Evolutionary conservation across 2,113 vertebrate species (phyloP).

Genomic region (Terrapene triunguis): DNA sequence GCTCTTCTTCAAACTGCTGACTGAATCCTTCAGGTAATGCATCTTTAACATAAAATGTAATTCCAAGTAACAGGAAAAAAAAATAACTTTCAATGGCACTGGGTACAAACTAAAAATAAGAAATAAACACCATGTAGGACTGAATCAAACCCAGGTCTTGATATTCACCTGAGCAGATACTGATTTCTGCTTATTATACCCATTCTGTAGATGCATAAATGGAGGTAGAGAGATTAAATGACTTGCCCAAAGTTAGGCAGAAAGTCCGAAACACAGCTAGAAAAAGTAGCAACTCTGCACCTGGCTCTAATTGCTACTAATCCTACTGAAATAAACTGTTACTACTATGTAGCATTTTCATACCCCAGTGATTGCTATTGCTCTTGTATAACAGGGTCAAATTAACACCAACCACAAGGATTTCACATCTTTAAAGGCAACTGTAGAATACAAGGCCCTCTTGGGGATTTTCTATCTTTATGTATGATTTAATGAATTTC

Average conservation of each 20-base stretch:
- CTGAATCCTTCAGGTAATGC: constrained; percentile 96
- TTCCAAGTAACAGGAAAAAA: rapidly evolving
- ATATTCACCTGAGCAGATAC: not conserved
- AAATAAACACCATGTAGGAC: not conserved
- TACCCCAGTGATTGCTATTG: rapidly evolving
- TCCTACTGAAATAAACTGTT: not conserved
- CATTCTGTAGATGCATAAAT: not conserved
- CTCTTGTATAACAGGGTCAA: not conserved
- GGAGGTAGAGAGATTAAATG: not conserved
- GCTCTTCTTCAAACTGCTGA: constrained; percentile 94
- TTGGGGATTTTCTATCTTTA: not conserved
- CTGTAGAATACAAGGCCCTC: not conserved
- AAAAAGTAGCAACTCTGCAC: not conserved
- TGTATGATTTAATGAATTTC: not conserved
- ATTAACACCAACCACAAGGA: not conserved
- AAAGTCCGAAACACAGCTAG: rapidly evolving
- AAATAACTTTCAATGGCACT: not conserved
- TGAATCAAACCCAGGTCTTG: not conserved
- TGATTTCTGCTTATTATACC: rapidly evolving
- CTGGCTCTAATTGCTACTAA: rapidly evolving
- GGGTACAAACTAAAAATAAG: not conserved
- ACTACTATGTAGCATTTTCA: not conserved
- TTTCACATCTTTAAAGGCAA: not conserved
- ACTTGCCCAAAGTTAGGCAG: not conserved
- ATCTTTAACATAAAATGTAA: constrained; percentile 80